These are phyloP conservation scores for Acromyrmex charruanus DNA, from an alignment of 1,140 invertebrate genomes.

Conservation along the genomic window DNA sequence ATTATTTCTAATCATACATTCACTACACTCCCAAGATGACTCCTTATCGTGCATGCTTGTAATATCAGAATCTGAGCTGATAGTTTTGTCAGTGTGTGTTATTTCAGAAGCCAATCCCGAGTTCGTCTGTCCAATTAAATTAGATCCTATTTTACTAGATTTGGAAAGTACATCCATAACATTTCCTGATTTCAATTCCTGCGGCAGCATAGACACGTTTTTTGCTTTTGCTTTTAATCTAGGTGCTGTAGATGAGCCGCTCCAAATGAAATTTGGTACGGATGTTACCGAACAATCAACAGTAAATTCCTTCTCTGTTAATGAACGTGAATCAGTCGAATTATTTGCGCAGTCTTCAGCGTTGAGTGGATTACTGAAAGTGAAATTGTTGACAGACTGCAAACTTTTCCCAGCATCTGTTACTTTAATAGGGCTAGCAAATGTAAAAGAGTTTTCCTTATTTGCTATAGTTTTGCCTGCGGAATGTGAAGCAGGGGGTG, in stretches of 20 bases:
- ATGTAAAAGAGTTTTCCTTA: conserved; percentile 80
- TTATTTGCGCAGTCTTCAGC: conserved; percentile 70
- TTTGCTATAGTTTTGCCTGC: conserved; percentile 42
- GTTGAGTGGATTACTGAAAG: conserved; percentile 87
- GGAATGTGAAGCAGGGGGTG: conserved; percentile 73
- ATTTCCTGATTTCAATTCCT: conserved; percentile 79
- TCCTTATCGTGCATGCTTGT: neutral
- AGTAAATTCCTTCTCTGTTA: conserved; percentile 53
- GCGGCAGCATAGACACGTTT: conserved; percentile 48
- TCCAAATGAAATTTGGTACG: conserved; percentile 80
- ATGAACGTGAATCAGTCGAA: conserved; percentile 9
- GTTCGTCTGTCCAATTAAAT: conserved; percentile 16
- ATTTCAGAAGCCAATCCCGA: neutral
- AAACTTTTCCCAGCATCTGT: conserved; percentile 75
- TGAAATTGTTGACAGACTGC: conserved; percentile 86
- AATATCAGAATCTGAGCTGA: neutral
- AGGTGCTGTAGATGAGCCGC: conserved; percentile 75
- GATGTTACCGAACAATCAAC: conserved; percentile 29
- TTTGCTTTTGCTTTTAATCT: conserved; percentile 79
- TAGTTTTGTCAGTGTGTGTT: conserved; percentile 11
- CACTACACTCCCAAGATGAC: conserved; percentile 86
- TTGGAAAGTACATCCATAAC: conserved; percentile 79
- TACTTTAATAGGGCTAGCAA: conserved; percentile 83
- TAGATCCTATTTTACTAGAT: conserved; percentile 12
- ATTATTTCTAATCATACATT: conserved; percentile 83